These are phyloP conservation scores for Cacatua alba DNA, from an alignment of 2,113 vertebrate species.

Conservation along the genomic window DNA sequence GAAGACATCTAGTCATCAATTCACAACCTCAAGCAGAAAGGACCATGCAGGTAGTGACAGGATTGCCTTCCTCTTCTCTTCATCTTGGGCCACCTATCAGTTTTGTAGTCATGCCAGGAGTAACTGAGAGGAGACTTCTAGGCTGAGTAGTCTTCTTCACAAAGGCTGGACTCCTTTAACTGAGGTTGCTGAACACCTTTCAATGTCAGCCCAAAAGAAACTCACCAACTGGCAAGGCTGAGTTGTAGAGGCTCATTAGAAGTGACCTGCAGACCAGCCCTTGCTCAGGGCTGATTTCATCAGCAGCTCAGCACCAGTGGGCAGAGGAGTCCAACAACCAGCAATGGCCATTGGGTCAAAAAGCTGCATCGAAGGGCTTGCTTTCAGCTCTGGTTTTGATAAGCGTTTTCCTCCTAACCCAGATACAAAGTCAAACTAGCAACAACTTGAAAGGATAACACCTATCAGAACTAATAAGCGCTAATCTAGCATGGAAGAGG, in stretches of 20 bases:
- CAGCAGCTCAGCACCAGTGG: neutral
- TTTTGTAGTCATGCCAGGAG: neutral
- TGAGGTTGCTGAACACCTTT: neutral
- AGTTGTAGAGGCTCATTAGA: neutral
- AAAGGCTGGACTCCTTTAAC: neutral
- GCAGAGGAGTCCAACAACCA: neutral
- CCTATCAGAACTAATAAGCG: constrained; percentile 3
- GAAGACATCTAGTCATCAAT: neutral
- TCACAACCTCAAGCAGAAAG: neutral
- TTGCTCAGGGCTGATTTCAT: neutral
- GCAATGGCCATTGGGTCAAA: neutral
- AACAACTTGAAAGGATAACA: constrained; percentile 36
- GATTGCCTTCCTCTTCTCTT: neutral
- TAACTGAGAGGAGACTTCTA: neutral
- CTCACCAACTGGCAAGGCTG: neutral
- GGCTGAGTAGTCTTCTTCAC: neutral
- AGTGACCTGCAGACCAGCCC: neutral
- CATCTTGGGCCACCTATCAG: neutral
- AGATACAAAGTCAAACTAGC: neutral
- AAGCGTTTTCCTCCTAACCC: neutral
- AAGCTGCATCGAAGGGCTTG: neutral
- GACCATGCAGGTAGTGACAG: neutral
- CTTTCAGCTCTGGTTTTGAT: neutral
- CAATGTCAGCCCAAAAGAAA: neutral
- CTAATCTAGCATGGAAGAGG: constrained; percentile 35